Evolutionary conservation across 2,888 invertebrate genomes (phyloP).

Genomic region (Scaeva pyrastri): DNA sequence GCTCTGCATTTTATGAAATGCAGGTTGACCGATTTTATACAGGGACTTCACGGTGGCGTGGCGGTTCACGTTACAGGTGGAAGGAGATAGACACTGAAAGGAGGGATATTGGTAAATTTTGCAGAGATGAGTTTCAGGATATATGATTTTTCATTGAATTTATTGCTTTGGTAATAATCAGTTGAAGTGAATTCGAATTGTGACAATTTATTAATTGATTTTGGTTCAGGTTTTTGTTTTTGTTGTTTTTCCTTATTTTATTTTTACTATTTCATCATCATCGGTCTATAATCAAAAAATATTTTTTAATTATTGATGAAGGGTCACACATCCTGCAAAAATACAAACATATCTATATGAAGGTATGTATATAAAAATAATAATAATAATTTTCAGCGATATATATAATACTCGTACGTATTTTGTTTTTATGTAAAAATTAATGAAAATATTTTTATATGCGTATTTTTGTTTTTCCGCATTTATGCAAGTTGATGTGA

Average conservation of each 20-base stretch:
- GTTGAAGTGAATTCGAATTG: slow-evolving; percentile 68
- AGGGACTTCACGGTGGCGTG: too few species aligned
- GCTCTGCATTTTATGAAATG: slow-evolving; percentile 31
- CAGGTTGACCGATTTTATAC: slow-evolving; percentile 24
- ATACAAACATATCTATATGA: neutral
- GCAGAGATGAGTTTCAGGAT: slow-evolving; percentile 58
- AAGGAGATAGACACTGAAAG: neutral
- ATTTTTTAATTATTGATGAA: slow-evolving; percentile 44
- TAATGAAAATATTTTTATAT: slow-evolving; percentile 6
- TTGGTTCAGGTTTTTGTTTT: slow-evolving; percentile 5
- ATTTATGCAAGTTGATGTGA: neutral
- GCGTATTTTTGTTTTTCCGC: neutral
- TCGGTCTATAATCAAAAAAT: slow-evolving; percentile 36
- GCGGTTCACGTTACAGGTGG: too few species aligned
- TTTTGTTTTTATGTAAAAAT: slow-evolving; percentile 6
- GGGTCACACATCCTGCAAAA: slow-evolving; percentile 20
- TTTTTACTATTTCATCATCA: slow-evolving; percentile 16
- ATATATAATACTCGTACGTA: neutral
- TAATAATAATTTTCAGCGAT: neutral
- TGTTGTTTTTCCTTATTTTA: neutral
- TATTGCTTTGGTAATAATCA: slow-evolving; percentile 71
- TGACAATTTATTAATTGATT: slow-evolving; percentile 74
- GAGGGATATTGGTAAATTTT: slow-evolving; percentile 22
- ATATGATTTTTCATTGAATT: slow-evolving; percentile 69
- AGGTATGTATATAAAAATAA: neutral